These are phyloP conservation scores for Brachyhypopomus occidentalis DNA, from an alignment of 2,113 vertebrate genomes.

Conservation along the genomic window DNA sequence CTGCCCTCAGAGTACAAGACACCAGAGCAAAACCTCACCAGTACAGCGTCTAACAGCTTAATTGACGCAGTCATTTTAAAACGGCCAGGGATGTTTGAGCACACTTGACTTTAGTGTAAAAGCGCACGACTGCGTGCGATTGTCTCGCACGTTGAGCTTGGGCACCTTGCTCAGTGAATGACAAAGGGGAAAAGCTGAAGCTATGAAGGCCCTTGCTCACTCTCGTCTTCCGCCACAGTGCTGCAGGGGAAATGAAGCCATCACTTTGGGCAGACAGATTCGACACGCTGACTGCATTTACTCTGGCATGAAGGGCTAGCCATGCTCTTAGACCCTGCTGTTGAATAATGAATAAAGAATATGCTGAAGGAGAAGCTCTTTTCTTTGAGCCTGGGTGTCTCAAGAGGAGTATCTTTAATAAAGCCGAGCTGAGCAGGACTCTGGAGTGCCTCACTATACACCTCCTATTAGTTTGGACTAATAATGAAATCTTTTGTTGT, in stretches of 20 bases:
- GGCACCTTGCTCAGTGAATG: constrained; percentile 23
- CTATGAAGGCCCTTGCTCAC: not conserved
- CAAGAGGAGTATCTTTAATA: constrained; percentile 47
- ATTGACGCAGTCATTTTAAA: not conserved
- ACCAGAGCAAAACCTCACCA: not conserved
- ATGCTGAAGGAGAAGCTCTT: constrained; percentile 44
- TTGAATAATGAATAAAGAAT: constrained; percentile 49
- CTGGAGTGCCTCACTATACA: constrained; percentile 24
- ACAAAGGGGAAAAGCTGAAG: not conserved
- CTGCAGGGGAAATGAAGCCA: constrained; percentile 41
- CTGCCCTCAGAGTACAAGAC: not conserved
- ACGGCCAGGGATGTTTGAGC: not conserved
- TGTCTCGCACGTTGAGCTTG: not conserved
- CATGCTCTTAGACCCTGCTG: constrained; percentile 29
- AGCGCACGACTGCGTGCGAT: not conserved
- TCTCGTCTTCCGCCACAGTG: constrained; percentile 28
- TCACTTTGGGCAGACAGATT: constrained; percentile 46
- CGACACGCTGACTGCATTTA: constrained; percentile 43
- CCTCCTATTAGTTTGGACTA: constrained; percentile 26
- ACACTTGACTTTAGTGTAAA: not conserved
- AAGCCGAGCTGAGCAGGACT: constrained; percentile 20
- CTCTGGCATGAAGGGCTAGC: constrained; percentile 38
- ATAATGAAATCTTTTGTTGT: constrained; percentile 41
- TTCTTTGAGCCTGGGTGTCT: constrained; percentile 35
- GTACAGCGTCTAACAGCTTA: not conserved